These are phyloP conservation scores for Lordiphosa stackelbergi DNA, from an alignment of 1,140 invertebrate species.

Conservation along the genomic window DNA sequence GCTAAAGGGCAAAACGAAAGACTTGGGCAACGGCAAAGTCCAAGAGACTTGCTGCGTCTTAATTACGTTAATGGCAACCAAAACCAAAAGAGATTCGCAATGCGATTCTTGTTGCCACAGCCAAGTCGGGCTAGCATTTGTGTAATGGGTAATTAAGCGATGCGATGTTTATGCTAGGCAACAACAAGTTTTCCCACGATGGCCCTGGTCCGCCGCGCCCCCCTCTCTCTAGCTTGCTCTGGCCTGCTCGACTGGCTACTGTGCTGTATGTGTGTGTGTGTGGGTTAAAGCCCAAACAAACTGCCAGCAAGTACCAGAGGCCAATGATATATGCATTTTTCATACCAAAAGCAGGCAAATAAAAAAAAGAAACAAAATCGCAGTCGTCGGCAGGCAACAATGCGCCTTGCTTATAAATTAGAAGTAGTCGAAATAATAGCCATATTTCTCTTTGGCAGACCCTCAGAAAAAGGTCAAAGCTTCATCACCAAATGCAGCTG, in stretches of 20 bases:
- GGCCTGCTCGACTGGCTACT: constrained; percentile 44
- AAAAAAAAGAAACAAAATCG: not conserved
- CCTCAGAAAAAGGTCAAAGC: constrained; percentile 72
- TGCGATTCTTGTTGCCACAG: constrained; percentile 58
- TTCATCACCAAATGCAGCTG: constrained; percentile 59
- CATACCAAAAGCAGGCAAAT: constrained; percentile 33
- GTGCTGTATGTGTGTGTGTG: constrained; percentile 27
- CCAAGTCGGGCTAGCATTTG: constrained; percentile 40
- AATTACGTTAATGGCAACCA: constrained; percentile 64
- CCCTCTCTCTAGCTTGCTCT: not conserved
- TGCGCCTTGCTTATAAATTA: constrained; percentile 67
- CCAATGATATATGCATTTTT: constrained; percentile 75
- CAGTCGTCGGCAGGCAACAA: constrained; percentile 20
- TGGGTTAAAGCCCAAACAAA: constrained; percentile 56
- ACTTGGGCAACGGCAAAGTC: constrained; percentile 40
- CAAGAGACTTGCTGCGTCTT: constrained; percentile 46
- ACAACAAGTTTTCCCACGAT: constrained; percentile 68
- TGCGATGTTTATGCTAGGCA: constrained; percentile 26
- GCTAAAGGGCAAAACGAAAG: constrained; percentile 58
- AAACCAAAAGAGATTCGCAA: constrained; percentile 47
- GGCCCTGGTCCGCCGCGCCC: constrained; percentile 27
- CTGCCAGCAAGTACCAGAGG: constrained; percentile 63
- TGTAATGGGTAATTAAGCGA: constrained; percentile 73
- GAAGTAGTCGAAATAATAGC: constrained; percentile 72
- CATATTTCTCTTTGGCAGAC: constrained; percentile 64